A percentile compares a stretch with the other conserved stretches of the same genome.
Evolutionary conservation across 1,140 invertebrate species (phyloP).

Genomic region (Vanessa tameamea): DNA sequence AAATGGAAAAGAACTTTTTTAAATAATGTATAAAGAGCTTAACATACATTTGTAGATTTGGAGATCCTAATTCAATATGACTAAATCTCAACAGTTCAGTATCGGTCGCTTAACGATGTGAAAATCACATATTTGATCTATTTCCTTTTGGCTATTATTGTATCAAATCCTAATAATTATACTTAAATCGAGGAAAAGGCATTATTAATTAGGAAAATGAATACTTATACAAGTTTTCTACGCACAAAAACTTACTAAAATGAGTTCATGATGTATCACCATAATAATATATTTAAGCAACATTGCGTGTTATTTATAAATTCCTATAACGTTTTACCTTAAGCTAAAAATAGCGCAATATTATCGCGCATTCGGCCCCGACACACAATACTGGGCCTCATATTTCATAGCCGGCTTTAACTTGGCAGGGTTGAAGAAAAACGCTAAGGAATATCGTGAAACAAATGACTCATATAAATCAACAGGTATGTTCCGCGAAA

Average conservation of each 20-base stretch:
- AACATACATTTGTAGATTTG: too few species aligned
- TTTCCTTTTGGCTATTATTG: too few species aligned
- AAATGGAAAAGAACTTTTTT: too few species aligned
- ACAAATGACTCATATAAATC: slow-evolving; percentile 52
- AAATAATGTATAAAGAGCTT: too few species aligned
- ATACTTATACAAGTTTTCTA: too few species aligned
- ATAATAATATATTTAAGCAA: neutral
- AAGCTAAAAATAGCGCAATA: slow-evolving; percentile 26
- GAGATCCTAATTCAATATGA: too few species aligned
- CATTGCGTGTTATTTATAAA: slow-evolving; percentile 12
- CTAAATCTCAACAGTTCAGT: too few species aligned
- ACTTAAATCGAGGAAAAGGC: too few species aligned
- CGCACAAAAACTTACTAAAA: neutral
- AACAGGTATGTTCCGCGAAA: slow-evolving; percentile 53
- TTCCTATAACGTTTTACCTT: slow-evolving; percentile 24
- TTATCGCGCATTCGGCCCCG: slow-evolving; percentile 23
- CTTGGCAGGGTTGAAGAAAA: slow-evolving; percentile 24
- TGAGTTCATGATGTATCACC: neutral
- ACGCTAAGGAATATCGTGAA: slow-evolving; percentile 40
- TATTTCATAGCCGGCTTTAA: slow-evolving; percentile 34
- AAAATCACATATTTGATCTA: too few species aligned
- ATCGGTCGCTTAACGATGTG: too few species aligned
- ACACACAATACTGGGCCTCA: slow-evolving; percentile 33
- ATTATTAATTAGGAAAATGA: too few species aligned
- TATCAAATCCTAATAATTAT: too few species aligned